Evolutionary conservation across 2,113 vertebrate genomes (phyloP).

Genomic region (Macheiramphus alcinus): DNA sequence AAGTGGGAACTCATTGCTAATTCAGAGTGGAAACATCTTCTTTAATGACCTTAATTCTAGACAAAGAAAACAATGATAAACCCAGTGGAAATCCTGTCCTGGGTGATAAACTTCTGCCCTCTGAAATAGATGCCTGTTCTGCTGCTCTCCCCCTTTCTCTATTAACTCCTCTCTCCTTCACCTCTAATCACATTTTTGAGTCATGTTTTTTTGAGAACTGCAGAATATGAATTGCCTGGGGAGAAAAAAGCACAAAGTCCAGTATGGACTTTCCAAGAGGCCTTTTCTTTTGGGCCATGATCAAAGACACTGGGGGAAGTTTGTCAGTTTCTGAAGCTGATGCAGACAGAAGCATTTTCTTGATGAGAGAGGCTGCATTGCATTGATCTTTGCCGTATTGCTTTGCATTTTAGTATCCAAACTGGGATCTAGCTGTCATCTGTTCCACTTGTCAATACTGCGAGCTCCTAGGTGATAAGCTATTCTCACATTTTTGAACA

Average conservation of each 20-base stretch:
- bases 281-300: not conserved
- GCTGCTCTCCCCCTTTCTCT: not conserved
- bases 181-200: not conserved
- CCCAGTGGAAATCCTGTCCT: not conserved
- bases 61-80: constrained; percentile 6
- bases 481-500: not conserved
- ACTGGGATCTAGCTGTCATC: not conserved
- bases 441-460: not conserved
- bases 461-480: not conserved
- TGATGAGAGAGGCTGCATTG: not conserved
- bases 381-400: not conserved
- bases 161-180: not conserved
- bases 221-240: not conserved
- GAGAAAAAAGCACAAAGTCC: not conserved
- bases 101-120: constrained; percentile 9
- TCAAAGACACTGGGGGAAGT: not conserved
- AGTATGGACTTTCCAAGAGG: not conserved
- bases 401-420: not conserved
- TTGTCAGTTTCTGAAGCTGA: not conserved
- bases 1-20: constrained; percentile 4
- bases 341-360: not conserved
- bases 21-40: constrained; percentile 32
- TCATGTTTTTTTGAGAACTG: not conserved
- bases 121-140: not conserved
- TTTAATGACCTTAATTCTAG: constrained; percentile 20